Evolutionary conservation across 2,888 invertebrate genomes (phyloP).

Genomic region (Sceliomorpha sp.): DNA sequence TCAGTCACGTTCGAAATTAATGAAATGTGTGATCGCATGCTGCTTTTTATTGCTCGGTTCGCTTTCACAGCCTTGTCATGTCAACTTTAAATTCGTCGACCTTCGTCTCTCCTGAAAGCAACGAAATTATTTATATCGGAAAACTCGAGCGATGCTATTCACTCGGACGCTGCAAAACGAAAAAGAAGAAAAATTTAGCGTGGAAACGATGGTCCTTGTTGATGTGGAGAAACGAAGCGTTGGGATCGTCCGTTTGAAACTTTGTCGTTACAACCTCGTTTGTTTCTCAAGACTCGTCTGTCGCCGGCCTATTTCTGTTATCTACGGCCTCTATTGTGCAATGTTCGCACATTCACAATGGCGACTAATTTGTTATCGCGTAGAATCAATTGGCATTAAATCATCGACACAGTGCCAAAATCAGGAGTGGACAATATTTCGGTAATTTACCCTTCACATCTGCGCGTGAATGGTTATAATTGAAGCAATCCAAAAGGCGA

Average conservation of each 20-base stretch:
- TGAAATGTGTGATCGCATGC: slow-evolving; percentile 3
- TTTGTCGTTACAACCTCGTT: slow-evolving; percentile 28
- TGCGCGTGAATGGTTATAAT: too few relatives aligned
- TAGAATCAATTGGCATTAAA: slow-evolving; percentile 11
- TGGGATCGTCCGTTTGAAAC: slow-evolving; percentile 18
- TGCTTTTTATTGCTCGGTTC: slow-evolving; percentile 12
- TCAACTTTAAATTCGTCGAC: slow-evolving; percentile 14
- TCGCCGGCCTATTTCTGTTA: slow-evolving; percentile 12
- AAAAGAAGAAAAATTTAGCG: slow-evolving; percentile 26
- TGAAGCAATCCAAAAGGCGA: too few relatives aligned
- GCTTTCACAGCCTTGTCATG: slow-evolving; percentile 13
- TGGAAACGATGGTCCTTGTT: slow-evolving; percentile 3
- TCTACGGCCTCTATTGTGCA: slow-evolving; percentile 16
- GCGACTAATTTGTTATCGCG: neutral
- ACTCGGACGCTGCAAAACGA: slow-evolving; percentile 13
- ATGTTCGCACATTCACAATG: slow-evolving; percentile 10
- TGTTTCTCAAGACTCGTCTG: slow-evolving; percentile 26
- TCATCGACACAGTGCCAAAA: too few relatives aligned
- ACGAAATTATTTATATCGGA: slow-evolving; percentile 41
- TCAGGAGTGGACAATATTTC: too few relatives aligned
- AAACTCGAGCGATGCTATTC: slow-evolving; percentile 13
- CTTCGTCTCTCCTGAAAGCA: slow-evolving; percentile 19
- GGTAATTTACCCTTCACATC: too few relatives aligned
- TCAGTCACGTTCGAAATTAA: slow-evolving; percentile 7
- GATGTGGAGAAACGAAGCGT: slow-evolving; percentile 17